Conservation (phyloP, 2,888 invertebrate species). For the Thereva unica region DNA sequence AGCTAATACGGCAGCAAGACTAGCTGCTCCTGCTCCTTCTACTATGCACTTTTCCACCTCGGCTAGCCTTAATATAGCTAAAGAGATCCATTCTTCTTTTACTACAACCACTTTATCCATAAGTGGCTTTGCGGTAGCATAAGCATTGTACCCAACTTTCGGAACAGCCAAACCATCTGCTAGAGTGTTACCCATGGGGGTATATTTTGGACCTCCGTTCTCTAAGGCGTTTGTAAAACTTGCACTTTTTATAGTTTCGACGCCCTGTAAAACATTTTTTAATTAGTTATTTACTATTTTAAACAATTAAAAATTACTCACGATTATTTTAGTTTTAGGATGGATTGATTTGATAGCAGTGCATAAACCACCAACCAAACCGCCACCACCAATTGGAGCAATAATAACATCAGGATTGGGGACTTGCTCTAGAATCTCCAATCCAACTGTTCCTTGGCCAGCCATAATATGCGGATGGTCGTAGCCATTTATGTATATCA, state of each 20-base stretch:
- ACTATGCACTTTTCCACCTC: slow-evolving; percentile 88
- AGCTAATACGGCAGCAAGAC: slow-evolving; percentile 81
- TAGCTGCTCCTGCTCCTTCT: slow-evolving; percentile 87
- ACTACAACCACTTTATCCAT: slow-evolving; percentile 83
- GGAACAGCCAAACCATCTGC: slow-evolving; percentile 91
- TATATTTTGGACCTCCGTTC: slow-evolving; percentile 69
- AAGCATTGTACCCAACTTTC: slow-evolving; percentile 84
- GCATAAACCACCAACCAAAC: slow-evolving; percentile 87
- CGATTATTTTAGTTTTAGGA: slow-evolving; percentile 83
- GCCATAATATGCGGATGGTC: slow-evolving; percentile 95
- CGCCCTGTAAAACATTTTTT: slow-evolving; percentile 65
- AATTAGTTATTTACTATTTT: background rate
- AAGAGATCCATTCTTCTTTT: slow-evolving; percentile 81
- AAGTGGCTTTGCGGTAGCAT: slow-evolving; percentile 69
- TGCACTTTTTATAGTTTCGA: slow-evolving; percentile 89
- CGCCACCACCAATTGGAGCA: slow-evolving; percentile 89
- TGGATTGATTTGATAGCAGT: slow-evolving; percentile 85
- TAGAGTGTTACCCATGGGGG: slow-evolving; percentile 72
- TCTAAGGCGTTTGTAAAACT: slow-evolving; percentile 78
- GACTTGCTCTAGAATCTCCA: slow-evolving; percentile 92
- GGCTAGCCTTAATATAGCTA: slow-evolving; percentile 76
- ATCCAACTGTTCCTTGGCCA: slow-evolving; percentile 91
- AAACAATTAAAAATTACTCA: slow-evolving; percentile 60
- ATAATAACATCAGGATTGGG: slow-evolving; percentile 85
- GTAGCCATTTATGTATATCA: slow-evolving; percentile 90